phyloP scores from a whole-genome alignment of 2,888 invertebrate genomes.

The Cabera pusaria region DNA sequence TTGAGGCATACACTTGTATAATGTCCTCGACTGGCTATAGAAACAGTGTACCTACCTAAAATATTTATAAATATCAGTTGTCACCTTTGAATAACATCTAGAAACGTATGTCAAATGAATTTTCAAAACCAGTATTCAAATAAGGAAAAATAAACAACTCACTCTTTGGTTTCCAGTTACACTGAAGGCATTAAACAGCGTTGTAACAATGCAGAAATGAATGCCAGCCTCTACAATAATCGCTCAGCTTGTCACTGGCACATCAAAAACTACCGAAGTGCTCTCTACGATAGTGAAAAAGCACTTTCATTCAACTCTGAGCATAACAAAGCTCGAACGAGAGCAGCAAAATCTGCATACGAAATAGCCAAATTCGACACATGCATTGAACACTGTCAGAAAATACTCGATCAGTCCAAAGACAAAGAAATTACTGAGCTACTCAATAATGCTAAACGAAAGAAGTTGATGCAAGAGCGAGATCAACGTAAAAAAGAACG shows the following conservation, averaged over 20 bases:
- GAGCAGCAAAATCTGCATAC: constrained; percentile 90
- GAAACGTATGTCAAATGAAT: too few relatives aligned
- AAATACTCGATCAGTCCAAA: constrained; percentile 83
- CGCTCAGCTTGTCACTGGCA: constrained; percentile 95
- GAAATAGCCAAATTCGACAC: constrained; percentile 87
- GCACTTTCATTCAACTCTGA: constrained; percentile 89
- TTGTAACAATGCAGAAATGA: constrained; percentile 87
- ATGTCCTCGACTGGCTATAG: too few relatives aligned
- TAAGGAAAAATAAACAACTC: too few relatives aligned
- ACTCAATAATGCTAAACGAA: constrained; percentile 70
- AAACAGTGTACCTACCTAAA: too few relatives aligned
- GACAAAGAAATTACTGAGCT: constrained; percentile 74
- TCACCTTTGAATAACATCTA: too few relatives aligned
- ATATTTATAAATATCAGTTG: too few relatives aligned
- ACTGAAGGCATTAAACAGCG: constrained; percentile 94
- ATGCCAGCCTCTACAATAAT: constrained; percentile 94
- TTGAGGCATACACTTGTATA: too few relatives aligned
- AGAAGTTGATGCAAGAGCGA: constrained; percentile 73
- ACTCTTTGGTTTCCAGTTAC: constrained; percentile 81
- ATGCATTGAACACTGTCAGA: constrained; percentile 88
- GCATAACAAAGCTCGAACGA: constrained; percentile 89
- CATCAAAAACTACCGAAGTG: constrained; percentile 91
- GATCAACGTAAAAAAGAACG: constrained; percentile 80
- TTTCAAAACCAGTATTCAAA: too few relatives aligned
- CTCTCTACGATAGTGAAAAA: constrained; percentile 90